Evolutionary conservation across 2,888 invertebrate genomes (phyloP), one percentile per base, ranked within the genome.

Genomic region (Polyommatus iphigenia): DNA sequence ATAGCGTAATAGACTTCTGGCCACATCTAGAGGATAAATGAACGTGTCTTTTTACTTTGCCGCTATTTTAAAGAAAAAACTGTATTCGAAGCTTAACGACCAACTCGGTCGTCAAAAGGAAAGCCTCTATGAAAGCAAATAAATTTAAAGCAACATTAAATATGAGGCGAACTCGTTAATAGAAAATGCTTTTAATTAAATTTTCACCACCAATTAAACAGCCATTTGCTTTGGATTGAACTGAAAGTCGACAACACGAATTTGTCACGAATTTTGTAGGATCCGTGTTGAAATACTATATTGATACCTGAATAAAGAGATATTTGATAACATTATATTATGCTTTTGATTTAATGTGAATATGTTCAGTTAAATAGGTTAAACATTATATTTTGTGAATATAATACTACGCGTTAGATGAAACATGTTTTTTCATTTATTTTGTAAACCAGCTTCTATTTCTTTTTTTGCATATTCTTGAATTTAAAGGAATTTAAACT

Each of bases 181-280:
- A n/a, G n/a, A n/a, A n/a, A n/a, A n/a, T n/a, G n/a, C n/a, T n/a
- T n/a, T n/a, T n/a, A n/a, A n/a, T n/a, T n/a, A n/a, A n/a, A n/a
- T n/a, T n/a, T n/a, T n/a, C 76, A 62, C 67, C 76, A 67, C 57
- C 62, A 76, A 67, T 67, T 76, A 46, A 76, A 76, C 46, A 76
- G 67, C 75, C 29, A 29, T 75, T 50, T 75, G 46, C 54, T 75
- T 75, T 46, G 71, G 18, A 72, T 41, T 72, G 71, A 36, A 72
- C 41, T n/a, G 32, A 36, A 20, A 20, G 41, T 10, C n/a, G 36
- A 41, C 41, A 41, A 36, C 71, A 72, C 71, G 71, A 72, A 36
- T 71, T 71, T n/a, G 71, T 36, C 71, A 71, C 50, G 20, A 75
- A 75, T 46, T 75, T 75, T 15, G 24, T 29, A 73, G 20, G n/a